Conservation (phyloP, 2,888 invertebrate genomes). For the Tipula unca region DNA sequence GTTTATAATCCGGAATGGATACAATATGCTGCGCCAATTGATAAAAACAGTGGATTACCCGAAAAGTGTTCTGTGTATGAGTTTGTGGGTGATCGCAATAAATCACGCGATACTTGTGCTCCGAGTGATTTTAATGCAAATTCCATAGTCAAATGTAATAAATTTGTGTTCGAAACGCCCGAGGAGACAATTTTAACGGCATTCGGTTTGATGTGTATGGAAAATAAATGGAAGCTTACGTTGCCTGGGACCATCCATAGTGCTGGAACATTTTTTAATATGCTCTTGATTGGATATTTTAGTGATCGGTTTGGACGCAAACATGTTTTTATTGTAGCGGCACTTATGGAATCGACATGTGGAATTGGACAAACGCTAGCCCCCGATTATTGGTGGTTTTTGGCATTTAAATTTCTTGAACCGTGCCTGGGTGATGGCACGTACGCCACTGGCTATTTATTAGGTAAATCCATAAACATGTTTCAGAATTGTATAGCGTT, state of each 20-base stretch:
- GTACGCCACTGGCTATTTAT: background rate
- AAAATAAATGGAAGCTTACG: background rate
- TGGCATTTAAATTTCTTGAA: background rate
- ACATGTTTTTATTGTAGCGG: background rate
- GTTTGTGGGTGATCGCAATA: background rate
- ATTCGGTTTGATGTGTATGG: background rate
- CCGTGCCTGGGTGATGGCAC: background rate
- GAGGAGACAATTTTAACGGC: background rate
- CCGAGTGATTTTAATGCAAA: background rate
- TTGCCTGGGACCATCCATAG: background rate
- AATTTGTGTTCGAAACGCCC: background rate
- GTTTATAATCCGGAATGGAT: background rate
- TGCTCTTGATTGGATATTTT: background rate
- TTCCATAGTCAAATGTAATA: background rate
- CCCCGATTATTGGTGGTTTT: background rate
- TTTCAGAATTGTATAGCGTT: too few species aligned
- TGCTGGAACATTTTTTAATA: background rate
- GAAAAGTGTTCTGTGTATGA: background rate
- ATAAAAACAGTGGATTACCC: background rate
- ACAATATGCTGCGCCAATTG: background rate
- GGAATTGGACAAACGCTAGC: background rate
- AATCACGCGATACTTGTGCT: background rate
- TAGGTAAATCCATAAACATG: background rate
- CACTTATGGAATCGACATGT: background rate
- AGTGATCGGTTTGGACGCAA: background rate